Evolutionary conservation across 2,888 invertebrate species (phyloP).

Genomic region (Galeruca laticollis): DNA sequence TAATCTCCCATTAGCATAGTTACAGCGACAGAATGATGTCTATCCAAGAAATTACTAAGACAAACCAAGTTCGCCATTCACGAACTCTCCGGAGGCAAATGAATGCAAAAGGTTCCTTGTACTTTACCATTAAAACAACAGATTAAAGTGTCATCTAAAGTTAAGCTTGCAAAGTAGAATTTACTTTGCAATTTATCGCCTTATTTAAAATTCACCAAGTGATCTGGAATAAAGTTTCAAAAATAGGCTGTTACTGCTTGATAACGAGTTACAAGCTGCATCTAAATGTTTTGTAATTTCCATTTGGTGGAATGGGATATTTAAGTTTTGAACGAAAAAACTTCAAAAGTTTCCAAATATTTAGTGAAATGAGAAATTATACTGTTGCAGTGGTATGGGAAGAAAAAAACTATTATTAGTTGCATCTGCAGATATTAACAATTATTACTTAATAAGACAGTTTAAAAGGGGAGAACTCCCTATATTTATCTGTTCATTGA

Average conservation of each 20-base stretch:
- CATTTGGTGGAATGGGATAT: neutral
- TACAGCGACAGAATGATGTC: slow-evolving; percentile 33
- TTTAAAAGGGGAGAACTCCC: too few relatives aligned
- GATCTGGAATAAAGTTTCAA: slow-evolving; percentile 37
- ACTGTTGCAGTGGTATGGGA: too few relatives aligned
- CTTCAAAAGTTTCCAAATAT: too few relatives aligned
- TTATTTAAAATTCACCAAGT: slow-evolving; percentile 47
- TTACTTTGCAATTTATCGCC: slow-evolving; percentile 50
- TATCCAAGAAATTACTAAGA: slow-evolving; percentile 32
- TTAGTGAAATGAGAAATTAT: too few relatives aligned
- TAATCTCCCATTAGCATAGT: slow-evolving; percentile 31
- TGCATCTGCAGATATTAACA: too few relatives aligned
- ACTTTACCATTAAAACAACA: slow-evolving; percentile 46
- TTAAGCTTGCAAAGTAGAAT: slow-evolving; percentile 48
- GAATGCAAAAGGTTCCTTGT: slow-evolving; percentile 41
- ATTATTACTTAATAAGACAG: too few relatives aligned
- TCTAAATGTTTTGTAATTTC: slow-evolving; percentile 21
- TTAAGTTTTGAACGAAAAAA: neutral
- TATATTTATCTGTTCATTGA: too few relatives aligned
- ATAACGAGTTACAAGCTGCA: slow-evolving; percentile 30
- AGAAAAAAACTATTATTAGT: too few relatives aligned
- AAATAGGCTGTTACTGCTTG: slow-evolving; percentile 38
- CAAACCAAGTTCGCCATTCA: slow-evolving; percentile 36
- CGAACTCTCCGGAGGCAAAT: slow-evolving; percentile 36
- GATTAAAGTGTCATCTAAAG: slow-evolving; percentile 48